A percentile compares a stretch with the other conserved stretches of the same genome.
Conservation (phyloP, 2,113 vertebrate genomes). For the Elephantulus edwardii region DNA sequence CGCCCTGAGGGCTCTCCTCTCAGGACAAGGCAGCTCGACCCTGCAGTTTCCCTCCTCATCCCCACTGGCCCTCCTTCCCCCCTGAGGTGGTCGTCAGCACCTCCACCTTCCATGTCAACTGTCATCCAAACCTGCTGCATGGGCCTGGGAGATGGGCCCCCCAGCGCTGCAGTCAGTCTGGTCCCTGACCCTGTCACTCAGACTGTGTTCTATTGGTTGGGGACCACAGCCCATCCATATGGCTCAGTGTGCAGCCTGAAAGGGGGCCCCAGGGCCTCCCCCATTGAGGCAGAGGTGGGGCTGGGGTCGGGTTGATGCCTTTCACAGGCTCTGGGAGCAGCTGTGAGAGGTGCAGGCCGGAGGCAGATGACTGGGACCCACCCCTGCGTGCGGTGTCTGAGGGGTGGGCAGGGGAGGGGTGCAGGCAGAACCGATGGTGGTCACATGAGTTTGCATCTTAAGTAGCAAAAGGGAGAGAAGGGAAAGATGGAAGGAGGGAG, state of each 20-base stretch:
- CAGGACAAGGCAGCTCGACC: background rate
- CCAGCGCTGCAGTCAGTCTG: background rate
- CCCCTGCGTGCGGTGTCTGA: background rate
- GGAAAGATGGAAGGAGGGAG: too few relatives aligned
- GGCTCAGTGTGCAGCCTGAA: conserved; percentile 9
- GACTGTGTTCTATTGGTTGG: conserved; percentile 4
- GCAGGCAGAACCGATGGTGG: background rate
- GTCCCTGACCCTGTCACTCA: background rate
- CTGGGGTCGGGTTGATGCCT: background rate
- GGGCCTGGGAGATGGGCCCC: background rate
- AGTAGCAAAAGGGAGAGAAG: background rate
- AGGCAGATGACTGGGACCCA: background rate
- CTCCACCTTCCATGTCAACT: background rate
- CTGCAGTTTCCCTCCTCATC: background rate
- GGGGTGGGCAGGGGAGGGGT: background rate
- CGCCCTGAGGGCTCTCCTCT: too few relatives aligned
- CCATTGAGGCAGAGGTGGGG: conserved; percentile 32
- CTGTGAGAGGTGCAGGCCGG: background rate
- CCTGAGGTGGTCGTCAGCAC: background rate
- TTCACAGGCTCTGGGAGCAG: conserved; percentile 45
- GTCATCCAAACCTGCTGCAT: background rate
- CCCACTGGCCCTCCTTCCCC: background rate
- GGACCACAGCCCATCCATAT: conserved; percentile 18
- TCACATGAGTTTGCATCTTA: background rate
- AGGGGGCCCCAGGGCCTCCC: conserved; percentile 8